Percentiles rank a stretch among this genome's conserved stretches.
Conservation (phyloP, 2,888 invertebrate species). For the Cataglyphis cursor region DNA sequence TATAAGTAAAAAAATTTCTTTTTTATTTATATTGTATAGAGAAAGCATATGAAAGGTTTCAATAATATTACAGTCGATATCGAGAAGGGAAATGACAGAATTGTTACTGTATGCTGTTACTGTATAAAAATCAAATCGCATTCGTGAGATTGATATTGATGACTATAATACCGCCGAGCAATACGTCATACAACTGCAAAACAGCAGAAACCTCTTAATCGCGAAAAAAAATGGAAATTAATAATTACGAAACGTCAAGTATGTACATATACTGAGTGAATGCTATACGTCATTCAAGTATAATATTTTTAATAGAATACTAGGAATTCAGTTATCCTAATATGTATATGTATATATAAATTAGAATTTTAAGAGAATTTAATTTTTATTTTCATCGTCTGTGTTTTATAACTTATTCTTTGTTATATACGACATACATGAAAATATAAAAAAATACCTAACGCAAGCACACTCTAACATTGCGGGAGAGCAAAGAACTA, state of each 20-base stretch:
- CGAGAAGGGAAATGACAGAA: not conserved
- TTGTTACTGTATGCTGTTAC: conserved; percentile 10
- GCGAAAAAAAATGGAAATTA: conserved; percentile 20
- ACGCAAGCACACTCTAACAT: not conserved
- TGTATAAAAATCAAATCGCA: conserved; percentile 16
- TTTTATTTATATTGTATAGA: not conserved
- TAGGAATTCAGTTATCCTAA: not conserved
- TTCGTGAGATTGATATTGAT: conserved; percentile 21
- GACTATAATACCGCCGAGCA: not conserved
- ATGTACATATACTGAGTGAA: not conserved
- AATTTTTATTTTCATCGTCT: not conserved
- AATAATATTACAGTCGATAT: not conserved
- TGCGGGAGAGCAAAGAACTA: not conserved
- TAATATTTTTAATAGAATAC: conserved; percentile 24
- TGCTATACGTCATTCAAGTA: not conserved
- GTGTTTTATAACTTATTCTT: not conserved
- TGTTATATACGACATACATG: not conserved
- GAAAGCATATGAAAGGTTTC: conserved; percentile 8
- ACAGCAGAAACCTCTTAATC: conserved; percentile 44
- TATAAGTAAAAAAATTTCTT: not conserved
- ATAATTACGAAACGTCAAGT: conserved; percentile 26
- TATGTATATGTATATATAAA: too few species aligned
- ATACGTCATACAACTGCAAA: conserved; percentile 21
- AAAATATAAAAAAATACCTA: not conserved
- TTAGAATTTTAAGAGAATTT: not conserved